Base-by-base conservation (phyloP, 2,888 invertebrate species). In the Noctua janthe region DNA sequence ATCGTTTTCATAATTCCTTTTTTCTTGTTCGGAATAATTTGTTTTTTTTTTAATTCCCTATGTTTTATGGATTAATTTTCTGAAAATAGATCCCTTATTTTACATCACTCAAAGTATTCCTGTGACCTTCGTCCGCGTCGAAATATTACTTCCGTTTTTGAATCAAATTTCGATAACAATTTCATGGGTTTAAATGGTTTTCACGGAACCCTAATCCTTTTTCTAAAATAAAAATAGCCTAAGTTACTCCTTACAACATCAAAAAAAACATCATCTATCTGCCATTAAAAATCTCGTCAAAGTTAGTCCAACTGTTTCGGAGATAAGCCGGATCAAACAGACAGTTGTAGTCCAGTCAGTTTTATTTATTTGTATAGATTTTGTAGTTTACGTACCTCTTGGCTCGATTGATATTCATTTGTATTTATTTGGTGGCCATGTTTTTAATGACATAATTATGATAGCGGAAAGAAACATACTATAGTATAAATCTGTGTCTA, bases 1-100 rank as follows among this genome's bases (percentile, higher is more conserved):
- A 59, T 69, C 83, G 64, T 73, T 82, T 72, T 20, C 69, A 47
- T 77, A 77, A 76, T 84, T 76, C 71, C 54, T 72, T 84, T 76
- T 72, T 76, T 69, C 77, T 64, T 75, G 86, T 77, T 77, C n/a
- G 64, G 51, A 69, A 74, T 82, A 64, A 69, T 69, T 74, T 47
- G 8, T 71, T 2, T n/a, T 76, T 74, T 71, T 13, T 29, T 35
- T 39, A 35, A 47, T 54, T 15, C 8, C 10, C 13, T 64, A 7
- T n/a, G 29, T 66, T 70, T 70, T 71, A 43, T 67, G 11, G 54
- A 56, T 56, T 11, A 0, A 17, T 83, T 78, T 78, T 56, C 20
- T 66, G n/a, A 49, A 43, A 3, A 39, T 49, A 29, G 39, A 67
- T 67, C 1, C 39, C 17, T 49, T 73, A 39, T 47, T n/a, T 54